Base-by-base conservation (phyloP, 2,113 vertebrate species). In the Amphiprion ocellaris region DNA sequence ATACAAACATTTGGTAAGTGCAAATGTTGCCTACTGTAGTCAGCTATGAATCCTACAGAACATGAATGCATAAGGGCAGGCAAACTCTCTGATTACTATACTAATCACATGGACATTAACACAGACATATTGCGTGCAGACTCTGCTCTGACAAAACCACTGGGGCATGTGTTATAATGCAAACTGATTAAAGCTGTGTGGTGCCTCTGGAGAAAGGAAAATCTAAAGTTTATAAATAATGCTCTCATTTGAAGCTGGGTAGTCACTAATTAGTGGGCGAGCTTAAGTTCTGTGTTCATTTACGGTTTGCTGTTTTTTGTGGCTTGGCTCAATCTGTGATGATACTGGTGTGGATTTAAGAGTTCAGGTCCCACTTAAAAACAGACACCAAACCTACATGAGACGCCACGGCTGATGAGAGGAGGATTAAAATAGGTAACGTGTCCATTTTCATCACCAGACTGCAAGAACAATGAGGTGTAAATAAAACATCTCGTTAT, bases 101-200 rank as follows among this genome's bases (percentile, higher is more conserved):
- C 23, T 39, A 12, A 70, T 71, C 58, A 73, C 17, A 66, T 6
- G 30, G 23, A 66, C 21, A 21, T 49, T 56, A n/a, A 64, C 49
- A 21, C 39, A 63, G 62, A 52, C 12, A 8, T 59, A 30, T 66
- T 21, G 24, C 26, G 7, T 82, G 69, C 63, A 82, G 69, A 59
- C 39, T 67, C 11, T 26, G 39, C 47, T 41, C 26, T 39, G 55
- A 63, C 30, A 47, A 49, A 69, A 63, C 24, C 16, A 2, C 46
- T 3, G 3, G 7, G 61, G 56, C 54, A 77, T 74, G 56, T 59
- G 44, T 33, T 39, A 10, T 16, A 74, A 37, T 59, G 47, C 47
- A 69, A 73, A 88, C 44, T 53, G 58, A 6, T 73, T 72, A 58
- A 77, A 72, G 68, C 19, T 77, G 58, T 62, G 64, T 19, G 79